Conservation (phyloP, 2,797 vertebrate genomes). For the Tokudaia muenninki region DNA sequence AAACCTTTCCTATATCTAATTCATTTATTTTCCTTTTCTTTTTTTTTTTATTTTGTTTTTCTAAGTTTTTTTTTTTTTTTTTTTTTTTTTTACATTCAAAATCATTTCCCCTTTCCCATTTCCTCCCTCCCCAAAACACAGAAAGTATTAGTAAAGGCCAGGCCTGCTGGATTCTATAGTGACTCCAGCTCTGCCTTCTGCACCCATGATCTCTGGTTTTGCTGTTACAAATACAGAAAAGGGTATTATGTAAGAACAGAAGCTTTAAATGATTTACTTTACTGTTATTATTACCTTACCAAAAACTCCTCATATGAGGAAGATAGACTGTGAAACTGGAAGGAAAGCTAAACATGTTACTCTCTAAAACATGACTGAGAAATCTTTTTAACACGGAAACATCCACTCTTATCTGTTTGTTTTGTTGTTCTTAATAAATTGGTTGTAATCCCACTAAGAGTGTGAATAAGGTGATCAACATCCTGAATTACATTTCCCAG, state of each 20-base stretch:
- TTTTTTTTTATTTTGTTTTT: no score
- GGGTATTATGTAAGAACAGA: background rate
- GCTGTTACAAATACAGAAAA: background rate
- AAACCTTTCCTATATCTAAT: background rate
- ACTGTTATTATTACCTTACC: background rate
- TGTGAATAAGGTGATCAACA: constrained; percentile 74
- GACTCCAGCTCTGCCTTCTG: background rate
- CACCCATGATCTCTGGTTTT: background rate
- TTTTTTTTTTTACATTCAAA: no score
- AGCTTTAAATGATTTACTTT: background rate
- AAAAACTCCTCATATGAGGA: background rate
- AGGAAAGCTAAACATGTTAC: background rate
- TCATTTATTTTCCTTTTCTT: background rate
- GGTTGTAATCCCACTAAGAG: constrained; percentile 76
- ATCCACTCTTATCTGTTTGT: constrained; percentile 46
- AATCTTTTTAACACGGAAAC: constrained; percentile 42
- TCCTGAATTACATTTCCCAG: constrained; percentile 72
- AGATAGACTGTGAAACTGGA: background rate
- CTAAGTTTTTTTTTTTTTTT: no score
- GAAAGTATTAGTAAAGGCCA: background rate
- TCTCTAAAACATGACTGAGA: constrained; percentile 51
- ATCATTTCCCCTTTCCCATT: no score
- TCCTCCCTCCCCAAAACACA: background rate
- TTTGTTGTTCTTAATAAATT: constrained; percentile 70
- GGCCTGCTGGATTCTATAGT: background rate